Base-by-base conservation (phyloP, 2,888 invertebrate genomes). In the Erebia epiphron region DNA sequence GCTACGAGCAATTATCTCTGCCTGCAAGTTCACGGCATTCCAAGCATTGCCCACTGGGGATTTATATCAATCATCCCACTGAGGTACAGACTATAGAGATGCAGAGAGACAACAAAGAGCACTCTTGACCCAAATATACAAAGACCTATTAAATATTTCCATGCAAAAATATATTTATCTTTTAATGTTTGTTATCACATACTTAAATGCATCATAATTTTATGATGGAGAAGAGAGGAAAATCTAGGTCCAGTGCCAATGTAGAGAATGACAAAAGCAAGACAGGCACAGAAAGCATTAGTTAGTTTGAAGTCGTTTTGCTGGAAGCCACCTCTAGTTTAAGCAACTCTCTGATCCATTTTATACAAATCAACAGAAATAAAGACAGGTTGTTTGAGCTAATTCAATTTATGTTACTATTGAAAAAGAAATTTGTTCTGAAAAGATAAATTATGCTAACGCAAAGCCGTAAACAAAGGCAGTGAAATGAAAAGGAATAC, bases 1-100 rank as follows among this genome's bases (percentile, higher is more conserved):
- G 86, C 89, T 83, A 85, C 84, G 83, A 79, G 84, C 89, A 88
- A 91, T 90, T 89, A 91, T 86, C 85, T 82, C 73, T 69, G 60
- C 69, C 75, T 77, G 76, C 75, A 74, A 81, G 80, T 81, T 82
- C 82, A 78, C 82, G 75, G 75, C 82, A 80, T 84, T 81, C 83
- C 82, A 78, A 79, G 79, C 74, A 72, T 84, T 83, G 82, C 71
- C 66, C 58, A 50, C 61, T 21, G 41, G 14, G 63, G 65, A 54
- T 72, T 70, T 74, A 70, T 70, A 68, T 67, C 57, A 61, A 35
- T n/a, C 60, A 18, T 16, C 18, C 10, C 11, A 18, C 18, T 10
- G 54, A 54, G 54, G 2, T 54, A 18, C 11, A 54, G 18, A 10
- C 10, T 10, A 18, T 54, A 54, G 18, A 54, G 11, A 52, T n/a